Evolutionary conservation across 2,797 vertebrate genomes (phyloP).

Genomic region (Rhadinocentrus ornatus): DNA sequence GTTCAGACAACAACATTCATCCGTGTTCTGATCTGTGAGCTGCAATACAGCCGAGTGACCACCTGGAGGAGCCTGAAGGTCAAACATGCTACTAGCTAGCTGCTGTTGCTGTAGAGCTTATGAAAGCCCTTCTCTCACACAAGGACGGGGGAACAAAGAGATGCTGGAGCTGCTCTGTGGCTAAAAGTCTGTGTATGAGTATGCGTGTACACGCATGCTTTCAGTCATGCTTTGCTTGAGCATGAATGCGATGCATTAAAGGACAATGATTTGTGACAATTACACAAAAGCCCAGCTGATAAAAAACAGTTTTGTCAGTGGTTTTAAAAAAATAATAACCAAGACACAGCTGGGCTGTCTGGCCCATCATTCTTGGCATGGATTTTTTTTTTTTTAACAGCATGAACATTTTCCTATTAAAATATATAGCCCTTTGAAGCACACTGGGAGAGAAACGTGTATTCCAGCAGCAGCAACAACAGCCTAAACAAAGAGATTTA

Average conservation of each 20-base stretch:
- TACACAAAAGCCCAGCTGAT: slow-evolving; percentile 64
- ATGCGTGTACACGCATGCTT: slow-evolving; percentile 13
- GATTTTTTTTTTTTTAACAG: not conserved
- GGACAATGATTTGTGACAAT: slow-evolving; percentile 66
- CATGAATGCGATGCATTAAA: slow-evolving; percentile 62
- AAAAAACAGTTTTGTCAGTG: slow-evolving; percentile 50
- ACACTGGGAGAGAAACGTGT: slow-evolving; percentile 5
- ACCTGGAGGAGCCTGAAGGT: slow-evolving; percentile 80
- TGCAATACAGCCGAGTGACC: slow-evolving; percentile 61
- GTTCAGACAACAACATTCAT: slow-evolving; percentile 9
- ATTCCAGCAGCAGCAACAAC: slow-evolving; percentile 4
- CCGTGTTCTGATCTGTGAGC: slow-evolving; percentile 16
- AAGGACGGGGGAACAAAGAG: slow-evolving; percentile 83
- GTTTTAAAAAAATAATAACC: slow-evolving; percentile 58
- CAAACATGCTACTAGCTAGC: slow-evolving; percentile 77
- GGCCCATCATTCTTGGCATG: slow-evolving; percentile 9
- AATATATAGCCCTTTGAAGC: not conserved
- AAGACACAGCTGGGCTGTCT: slow-evolving; percentile 33
- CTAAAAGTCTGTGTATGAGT: slow-evolving; percentile 29
- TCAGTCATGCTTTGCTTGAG: slow-evolving; percentile 46
- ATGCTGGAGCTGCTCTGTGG: slow-evolving; percentile 69
- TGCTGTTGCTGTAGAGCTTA: slow-evolving; percentile 69
- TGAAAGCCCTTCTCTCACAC: slow-evolving; percentile 76
- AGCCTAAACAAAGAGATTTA: slow-evolving; percentile 30
- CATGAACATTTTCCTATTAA: slow-evolving; percentile 37